These are phyloP conservation scores for Alca torda DNA, from an alignment of 2,797 vertebrate species.

Conservation along the genomic window DNA sequence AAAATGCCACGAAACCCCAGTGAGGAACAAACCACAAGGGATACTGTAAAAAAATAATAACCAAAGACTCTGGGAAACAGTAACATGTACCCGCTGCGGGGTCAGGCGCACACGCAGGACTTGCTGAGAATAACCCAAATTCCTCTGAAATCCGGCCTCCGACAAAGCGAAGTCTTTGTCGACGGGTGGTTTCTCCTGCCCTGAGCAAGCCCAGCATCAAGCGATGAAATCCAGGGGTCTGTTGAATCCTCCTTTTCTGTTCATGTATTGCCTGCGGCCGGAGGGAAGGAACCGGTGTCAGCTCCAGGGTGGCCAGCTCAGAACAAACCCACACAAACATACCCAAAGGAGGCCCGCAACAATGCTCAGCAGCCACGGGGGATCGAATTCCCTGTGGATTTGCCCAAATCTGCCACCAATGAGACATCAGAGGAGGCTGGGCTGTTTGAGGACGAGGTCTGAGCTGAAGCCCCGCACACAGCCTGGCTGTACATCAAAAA, in stretches of 20 bases:
- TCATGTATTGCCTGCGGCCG: slow-evolving; percentile 92
- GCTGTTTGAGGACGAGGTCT: background rate
- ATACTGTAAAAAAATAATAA: background rate
- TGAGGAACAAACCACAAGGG: fast-evolving
- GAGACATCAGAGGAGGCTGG: fast-evolving
- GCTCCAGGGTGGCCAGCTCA: fast-evolving
- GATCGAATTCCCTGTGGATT: fast-evolving
- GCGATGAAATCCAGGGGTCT: slow-evolving; percentile 98
- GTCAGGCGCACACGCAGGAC: background rate
- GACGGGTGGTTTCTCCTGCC: background rate
- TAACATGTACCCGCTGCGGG: background rate
- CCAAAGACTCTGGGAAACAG: fast-evolving
- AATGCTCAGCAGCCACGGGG: fast-evolving
- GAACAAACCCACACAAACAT: fast-evolving
- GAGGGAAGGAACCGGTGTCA: background rate
- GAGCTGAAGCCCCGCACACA: background rate
- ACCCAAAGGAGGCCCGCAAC: fast-evolving
- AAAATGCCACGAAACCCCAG: background rate
- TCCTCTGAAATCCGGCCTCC: fast-evolving
- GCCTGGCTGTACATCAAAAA: background rate
- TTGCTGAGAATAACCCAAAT: background rate
- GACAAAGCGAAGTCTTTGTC: fast-evolving
- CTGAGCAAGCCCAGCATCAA: slow-evolving; percentile 63
- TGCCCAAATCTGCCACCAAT: fast-evolving
- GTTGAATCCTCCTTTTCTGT: slow-evolving; percentile 98